Percentiles rank a stretch among this genome's conserved stretches.
Evolutionary conservation across 2,797 vertebrate genomes (phyloP).

Genomic region (Mormyrops attenuatus): DNA sequence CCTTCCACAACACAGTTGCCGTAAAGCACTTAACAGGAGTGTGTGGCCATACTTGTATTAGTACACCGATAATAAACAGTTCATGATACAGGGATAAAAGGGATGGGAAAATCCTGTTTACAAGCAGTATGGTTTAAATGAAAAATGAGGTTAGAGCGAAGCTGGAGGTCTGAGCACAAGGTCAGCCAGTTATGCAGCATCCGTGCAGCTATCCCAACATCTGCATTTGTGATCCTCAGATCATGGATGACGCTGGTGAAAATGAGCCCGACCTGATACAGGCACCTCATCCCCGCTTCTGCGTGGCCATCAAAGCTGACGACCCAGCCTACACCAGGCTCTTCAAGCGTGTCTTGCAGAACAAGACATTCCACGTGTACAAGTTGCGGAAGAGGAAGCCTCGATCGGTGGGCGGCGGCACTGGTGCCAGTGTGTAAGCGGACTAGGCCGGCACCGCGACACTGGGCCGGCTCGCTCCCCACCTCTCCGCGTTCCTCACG

Average conservation of each 20-base stretch:
- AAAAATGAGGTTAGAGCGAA: not conserved
- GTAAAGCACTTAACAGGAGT: not conserved
- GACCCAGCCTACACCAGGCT: constrained; percentile 59
- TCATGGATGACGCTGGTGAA: constrained; percentile 86
- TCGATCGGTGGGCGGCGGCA: constrained; percentile 33
- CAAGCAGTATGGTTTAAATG: not conserved
- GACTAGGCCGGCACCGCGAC: constrained; percentile 40
- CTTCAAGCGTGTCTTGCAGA: constrained; percentile 83
- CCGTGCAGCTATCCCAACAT: not conserved
- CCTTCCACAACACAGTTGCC: not conserved
- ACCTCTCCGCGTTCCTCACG: not conserved
- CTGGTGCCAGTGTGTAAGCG: not conserved
- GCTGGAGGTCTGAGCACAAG: not conserved
- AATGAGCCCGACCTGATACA: constrained; percentile 76
- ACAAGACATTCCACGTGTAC: constrained; percentile 96
- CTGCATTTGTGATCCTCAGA: constrained; percentile 53
- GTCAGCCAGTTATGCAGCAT: not conserved
- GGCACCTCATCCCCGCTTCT: constrained; percentile 80
- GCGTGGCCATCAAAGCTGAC: constrained; percentile 80
- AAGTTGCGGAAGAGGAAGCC: constrained; percentile 70
- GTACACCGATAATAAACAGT: not conserved
- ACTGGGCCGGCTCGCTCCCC: not conserved
- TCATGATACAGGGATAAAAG: not conserved
- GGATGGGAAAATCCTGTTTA: not conserved
- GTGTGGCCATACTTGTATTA: not conserved